These are phyloP conservation scores for Tapirus indicus DNA, from an alignment of 2,797 vertebrate genomes.

Conservation along the genomic window DNA sequence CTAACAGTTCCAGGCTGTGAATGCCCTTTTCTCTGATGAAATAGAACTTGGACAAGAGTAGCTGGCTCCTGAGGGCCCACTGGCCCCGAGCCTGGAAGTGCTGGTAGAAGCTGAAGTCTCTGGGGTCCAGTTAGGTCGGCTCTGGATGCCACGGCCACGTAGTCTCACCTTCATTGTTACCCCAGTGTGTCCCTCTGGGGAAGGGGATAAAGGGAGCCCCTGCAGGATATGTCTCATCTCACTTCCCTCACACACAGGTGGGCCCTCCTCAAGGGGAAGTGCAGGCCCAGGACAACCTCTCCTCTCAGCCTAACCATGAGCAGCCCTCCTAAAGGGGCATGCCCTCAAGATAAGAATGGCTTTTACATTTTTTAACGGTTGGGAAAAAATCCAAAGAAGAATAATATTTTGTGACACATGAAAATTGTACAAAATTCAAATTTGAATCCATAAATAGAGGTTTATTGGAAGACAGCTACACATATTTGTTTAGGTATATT, in stretches of 20 bases:
- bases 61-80: not conserved
- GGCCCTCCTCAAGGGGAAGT: not conserved
- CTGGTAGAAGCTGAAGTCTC: not conserved
- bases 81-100: not conserved
- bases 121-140: not conserved
- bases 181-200: not conserved
- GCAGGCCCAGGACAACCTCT: not conserved
- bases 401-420: not conserved
- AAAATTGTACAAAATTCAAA: not conserved
- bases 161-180: not conserved
- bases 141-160: not conserved
- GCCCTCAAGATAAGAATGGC: not conserved
- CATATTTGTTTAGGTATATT: not conserved
- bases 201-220: too few species aligned
- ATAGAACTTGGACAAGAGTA: not conserved
- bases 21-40: not conserved
- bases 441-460: not conserved
- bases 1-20: not conserved
- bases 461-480: not conserved
- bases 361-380: not conserved
- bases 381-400: not conserved
- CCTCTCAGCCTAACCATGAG: not conserved
- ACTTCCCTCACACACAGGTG: not conserved
- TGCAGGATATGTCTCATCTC: not conserved
- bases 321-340: not conserved